Evolutionary conservation across 2,888 invertebrate species (phyloP), one percentile per base, ranked within the genome.

Genomic region (Synergus itoensis): DNA sequence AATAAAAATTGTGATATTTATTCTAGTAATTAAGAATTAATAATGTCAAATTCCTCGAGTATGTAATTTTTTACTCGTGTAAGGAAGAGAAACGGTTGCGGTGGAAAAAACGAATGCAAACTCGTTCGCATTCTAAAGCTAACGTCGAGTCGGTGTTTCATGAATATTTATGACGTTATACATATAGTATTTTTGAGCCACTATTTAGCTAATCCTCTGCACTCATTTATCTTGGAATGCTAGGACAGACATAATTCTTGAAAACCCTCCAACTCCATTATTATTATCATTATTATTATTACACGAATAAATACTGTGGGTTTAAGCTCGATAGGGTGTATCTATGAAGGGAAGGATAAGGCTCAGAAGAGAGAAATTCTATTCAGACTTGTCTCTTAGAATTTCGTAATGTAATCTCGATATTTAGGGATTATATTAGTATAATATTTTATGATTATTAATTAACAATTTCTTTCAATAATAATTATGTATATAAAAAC

Each of bases 101-200:
- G 80, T 77, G 81, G 75, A 82, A 82, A 43, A 82, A 84, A 82
- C 79, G 82, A 82, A 80, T 79, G 82, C 80, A 81, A 84, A 82
- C 82, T 82, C 81, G 81, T 80, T 82, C 86, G 83, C 84, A 84
- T 84, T 84, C 82, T 82, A 83, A 82, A 84, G 81, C 83, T 84
- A 81, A 82, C 85, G 85, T 84, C 85, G 84, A 84, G 84, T 84
- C 79, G 83, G 85, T 87, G 84, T 87, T 89, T 90, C 91, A 92
- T 92, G 92, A 92, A 92, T 92, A 92, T 92, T 92, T 92, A 92
- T 92, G 90, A 87, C 85, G 89, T 91, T 91, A 92, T 92, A 92
- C 92, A 92, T 45, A 92, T 92, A 92, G 91, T 91, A 92, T 92
- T 92, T 92, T 92, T 92, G 92, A 92, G 92, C 92, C 91, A 92